Base-by-base conservation (phyloP, 2,888 invertebrate genomes). In the Chymomyza amoena region DNA sequence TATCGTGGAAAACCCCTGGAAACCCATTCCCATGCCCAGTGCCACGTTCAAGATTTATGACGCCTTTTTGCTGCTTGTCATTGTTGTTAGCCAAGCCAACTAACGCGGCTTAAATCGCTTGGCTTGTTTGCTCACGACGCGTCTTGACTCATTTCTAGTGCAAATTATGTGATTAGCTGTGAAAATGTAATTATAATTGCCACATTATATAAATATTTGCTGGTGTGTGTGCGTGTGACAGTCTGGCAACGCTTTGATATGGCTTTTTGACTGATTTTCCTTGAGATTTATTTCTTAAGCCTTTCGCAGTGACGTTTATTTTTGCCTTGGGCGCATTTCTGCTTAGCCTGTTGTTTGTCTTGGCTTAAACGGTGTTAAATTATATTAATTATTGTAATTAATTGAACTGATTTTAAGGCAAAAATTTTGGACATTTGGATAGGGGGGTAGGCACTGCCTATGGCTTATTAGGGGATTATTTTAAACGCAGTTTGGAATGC, bases 91-190 rank as follows among this genome's bases (percentile, higher is more conserved):
- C 59, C n/a, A n/a, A n/a, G n/a, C n/a, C 39, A 39, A 18, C 59
- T 32, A 64, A 20, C 52, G 64, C 50, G 60, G 61, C 64, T 72
- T 71, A 59, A 75, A 68, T 54, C 56, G 57, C 57, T 66, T 69
- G 4, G 54, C 61, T 32, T 75, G 73, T 28, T 60, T 32, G 52
- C 66, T 36, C 18, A 28, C 61, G 51, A 18, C 15, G 32, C 61
- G 15, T 6, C 39, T 32, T 39, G 60, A 25, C 52, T 67, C 25
- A 76, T 72, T 73, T 59, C 20, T 64, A 32, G 64, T 51, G 70
- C 68, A 81, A 84, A 84, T 81, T 81, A 79, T 76, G 77, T 75
- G 84, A 77, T 82, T 78, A 75, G 74, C 76, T 81, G 81, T 67
- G 68, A 70, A 79, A 72, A 54, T 68, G 68, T 76, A 79, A 79